Percentiles rank a stretch among this genome's conserved stretches.
These are phyloP conservation scores for Orthosia incerta DNA, from an alignment of 2,888 invertebrate species.

Conservation along the genomic window DNA sequence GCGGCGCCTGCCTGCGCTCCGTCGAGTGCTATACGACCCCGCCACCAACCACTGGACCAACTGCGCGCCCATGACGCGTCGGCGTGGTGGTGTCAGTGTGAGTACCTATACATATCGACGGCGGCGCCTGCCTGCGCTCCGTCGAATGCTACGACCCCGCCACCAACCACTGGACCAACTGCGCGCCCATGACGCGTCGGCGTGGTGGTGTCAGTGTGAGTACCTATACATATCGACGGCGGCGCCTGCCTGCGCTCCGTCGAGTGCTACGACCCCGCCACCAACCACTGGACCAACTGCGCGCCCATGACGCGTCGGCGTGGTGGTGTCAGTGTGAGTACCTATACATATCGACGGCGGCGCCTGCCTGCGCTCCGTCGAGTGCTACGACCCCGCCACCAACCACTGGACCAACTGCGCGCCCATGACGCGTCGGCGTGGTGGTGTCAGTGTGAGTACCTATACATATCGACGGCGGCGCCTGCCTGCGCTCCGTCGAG, in stretches of 20 bases:
- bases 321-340: slow-evolving; percentile 96
- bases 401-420: slow-evolving; percentile 96
- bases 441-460: slow-evolving; percentile 95
- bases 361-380: slow-evolving; percentile 97
- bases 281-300: slow-evolving; percentile 95
- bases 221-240: slow-evolving; percentile 91
- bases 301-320: slow-evolving; percentile 96
- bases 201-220: slow-evolving; percentile 97
- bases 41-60: slow-evolving; percentile 94
- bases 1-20: no score
- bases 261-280: slow-evolving; percentile 95
- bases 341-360: slow-evolving; percentile 93
- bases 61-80: slow-evolving; percentile 96
- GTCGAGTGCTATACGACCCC: no score
- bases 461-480: slow-evolving; percentile 93
- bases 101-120: slow-evolving; percentile 91
- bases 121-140: slow-evolving; percentile 96
- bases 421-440: slow-evolving; percentile 96
- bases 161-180: slow-evolving; percentile 94
- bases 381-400: slow-evolving; percentile 95
- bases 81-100: slow-evolving; percentile 97
- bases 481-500: slow-evolving; percentile 97
- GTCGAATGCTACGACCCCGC: slow-evolving; percentile 96
- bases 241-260: slow-evolving; percentile 97
- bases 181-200: slow-evolving; percentile 96